Evolutionary conservation across 2,113 vertebrate genomes (phyloP), one percentile per base, ranked within the genome.

Genomic region (Leucosticte australis): DNA sequence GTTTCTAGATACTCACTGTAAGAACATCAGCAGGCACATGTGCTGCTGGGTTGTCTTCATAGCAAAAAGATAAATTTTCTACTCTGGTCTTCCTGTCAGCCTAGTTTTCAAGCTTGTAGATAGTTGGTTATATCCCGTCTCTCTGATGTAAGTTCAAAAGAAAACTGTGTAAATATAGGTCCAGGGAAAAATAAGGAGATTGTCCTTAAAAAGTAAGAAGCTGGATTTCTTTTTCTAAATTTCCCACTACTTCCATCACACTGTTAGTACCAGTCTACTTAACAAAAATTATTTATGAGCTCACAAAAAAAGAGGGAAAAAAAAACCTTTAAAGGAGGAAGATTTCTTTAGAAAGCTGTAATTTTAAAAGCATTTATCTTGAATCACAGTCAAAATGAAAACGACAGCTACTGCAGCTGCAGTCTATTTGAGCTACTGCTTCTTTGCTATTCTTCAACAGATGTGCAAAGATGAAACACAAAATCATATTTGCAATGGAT

Each of bases 351-450:
- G 80, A 92, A 92, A 95, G 73, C 88, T 95, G 59, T 92, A 96
- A 96, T 96, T 96, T 95, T 83, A 85, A 97, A 95, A 88, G 88
- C 88, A 85, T 96, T 96, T 92, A 92, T 96, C 85, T 92, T 87
- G 67, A 97, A 95, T 92, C 84, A 73, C 8, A 9, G 91, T 92
- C 78, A 92, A 90, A 96, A 95, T 87, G 81, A 84, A 76, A 92
- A 95, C 0, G 50, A 93, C 0, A 10, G 74, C 69, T 90, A 87
- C 63, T 80, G 94, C 97, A 97, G 97, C 95, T 96, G 94, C 92
- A 92, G 65, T 74, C 94, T 95, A 92, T 92, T 96, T 90, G 65
- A 92, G 90, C 73, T 71, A 87, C 92, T 95, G 79, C 75, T 88
- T 76, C 87, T 82, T 83, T 77, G 75, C 84, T 77, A 35, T 65